Evolutionary conservation across 2,888 invertebrate genomes (phyloP).

Genomic region (Adineta ricciae): DNA sequence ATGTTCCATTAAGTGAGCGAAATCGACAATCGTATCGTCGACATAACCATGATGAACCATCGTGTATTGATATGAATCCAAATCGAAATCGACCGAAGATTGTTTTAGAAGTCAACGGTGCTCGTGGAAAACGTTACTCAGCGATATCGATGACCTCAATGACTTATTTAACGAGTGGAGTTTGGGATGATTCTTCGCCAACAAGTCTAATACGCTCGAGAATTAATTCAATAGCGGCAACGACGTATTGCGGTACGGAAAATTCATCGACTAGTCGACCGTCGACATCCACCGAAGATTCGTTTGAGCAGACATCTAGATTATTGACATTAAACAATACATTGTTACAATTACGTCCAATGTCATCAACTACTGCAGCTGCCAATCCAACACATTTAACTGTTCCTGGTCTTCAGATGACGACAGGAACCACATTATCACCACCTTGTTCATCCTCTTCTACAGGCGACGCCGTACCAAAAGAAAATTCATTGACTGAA

Average conservation of each 20-base stretch:
- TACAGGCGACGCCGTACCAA: neutral
- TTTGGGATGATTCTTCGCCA: neutral
- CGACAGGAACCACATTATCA: neutral
- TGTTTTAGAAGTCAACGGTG: slow-evolving; percentile 8
- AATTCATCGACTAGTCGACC: neutral
- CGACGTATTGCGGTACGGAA: slow-evolving; percentile 3
- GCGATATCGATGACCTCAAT: neutral
- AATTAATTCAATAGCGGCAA: slow-evolving; percentile 17
- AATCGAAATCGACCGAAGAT: neutral
- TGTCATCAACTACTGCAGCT: too few relatives aligned
- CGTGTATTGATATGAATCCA: neutral
- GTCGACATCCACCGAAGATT: slow-evolving; percentile 16
- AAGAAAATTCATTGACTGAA: neutral
- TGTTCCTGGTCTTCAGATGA: neutral
- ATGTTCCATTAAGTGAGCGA: neutral
- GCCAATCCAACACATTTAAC: slow-evolving; percentile 7
- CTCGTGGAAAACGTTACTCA: slow-evolving; percentile 1
- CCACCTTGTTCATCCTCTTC: neutral
- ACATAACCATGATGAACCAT: neutral
- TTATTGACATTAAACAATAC: neutral
- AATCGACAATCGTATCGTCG: neutral
- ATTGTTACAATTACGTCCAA: neutral
- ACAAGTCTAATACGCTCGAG: slow-evolving; percentile 1
- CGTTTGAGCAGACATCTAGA: neutral
- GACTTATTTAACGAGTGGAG: slow-evolving; percentile 7